Evolutionary conservation across 2,113 vertebrate genomes (phyloP).

Genomic region (Platichthys stellatus): DNA sequence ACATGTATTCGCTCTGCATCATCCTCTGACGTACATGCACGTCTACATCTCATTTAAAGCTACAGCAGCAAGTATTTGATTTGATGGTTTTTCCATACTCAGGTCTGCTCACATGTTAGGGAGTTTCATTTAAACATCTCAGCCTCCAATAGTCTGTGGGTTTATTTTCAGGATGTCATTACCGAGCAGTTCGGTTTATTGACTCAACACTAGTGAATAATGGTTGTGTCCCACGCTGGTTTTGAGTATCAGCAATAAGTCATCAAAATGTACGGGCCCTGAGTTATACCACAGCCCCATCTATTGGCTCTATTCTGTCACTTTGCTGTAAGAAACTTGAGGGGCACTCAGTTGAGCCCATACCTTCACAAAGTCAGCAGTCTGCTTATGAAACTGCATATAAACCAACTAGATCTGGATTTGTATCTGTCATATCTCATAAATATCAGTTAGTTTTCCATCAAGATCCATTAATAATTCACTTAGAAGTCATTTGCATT

Average conservation of each 20-base stretch:
- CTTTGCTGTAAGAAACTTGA: background rate
- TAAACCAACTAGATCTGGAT: too few relatives aligned
- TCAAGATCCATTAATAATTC: too few relatives aligned
- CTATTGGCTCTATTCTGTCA: conserved; percentile 40
- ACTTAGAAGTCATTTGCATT: background rate
- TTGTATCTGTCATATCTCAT: too few relatives aligned
- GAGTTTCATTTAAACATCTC: background rate
- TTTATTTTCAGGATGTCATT: conserved; percentile 14
- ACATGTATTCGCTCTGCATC: background rate
- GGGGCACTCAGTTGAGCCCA: too few relatives aligned
- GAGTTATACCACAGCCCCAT: conserved; percentile 53
- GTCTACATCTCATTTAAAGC: background rate
- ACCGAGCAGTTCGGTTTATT: conserved; percentile 3
- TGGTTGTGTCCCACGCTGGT: conserved; percentile 21
- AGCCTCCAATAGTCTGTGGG: background rate
- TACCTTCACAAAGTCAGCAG: too few relatives aligned
- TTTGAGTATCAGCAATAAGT: conserved; percentile 8
- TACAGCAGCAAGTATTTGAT: background rate
- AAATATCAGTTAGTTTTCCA: too few relatives aligned
- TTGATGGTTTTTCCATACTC: conserved; percentile 4
- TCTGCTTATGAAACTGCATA: background rate
- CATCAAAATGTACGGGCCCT: background rate
- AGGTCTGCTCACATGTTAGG: background rate
- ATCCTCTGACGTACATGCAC: too few relatives aligned
- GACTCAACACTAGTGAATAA: conserved; percentile 21